phyloP scores from a whole-genome alignment of 1,140 invertebrate genomes.

The Homalodisca vitripennis region DNA sequence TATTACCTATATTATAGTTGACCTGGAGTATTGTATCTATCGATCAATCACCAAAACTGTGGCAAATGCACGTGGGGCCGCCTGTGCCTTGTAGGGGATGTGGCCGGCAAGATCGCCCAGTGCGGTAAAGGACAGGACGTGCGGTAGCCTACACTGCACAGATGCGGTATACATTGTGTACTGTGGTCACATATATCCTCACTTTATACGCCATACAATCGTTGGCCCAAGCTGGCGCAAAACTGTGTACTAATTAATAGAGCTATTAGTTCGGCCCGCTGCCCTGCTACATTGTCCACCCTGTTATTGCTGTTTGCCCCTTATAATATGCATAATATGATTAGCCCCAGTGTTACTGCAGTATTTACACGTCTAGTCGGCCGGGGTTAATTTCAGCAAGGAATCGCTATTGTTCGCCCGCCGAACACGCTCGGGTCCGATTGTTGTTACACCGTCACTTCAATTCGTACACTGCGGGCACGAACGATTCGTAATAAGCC shows the following conservation, averaged over 20 bases:
- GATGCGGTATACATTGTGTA: not conserved
- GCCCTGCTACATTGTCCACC: not conserved
- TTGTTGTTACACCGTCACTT: too few species aligned
- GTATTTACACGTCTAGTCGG: slow-evolving; percentile 14
- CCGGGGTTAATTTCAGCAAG: slow-evolving; percentile 8
- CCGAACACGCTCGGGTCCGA: too few species aligned
- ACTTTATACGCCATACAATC: slow-evolving; percentile 19
- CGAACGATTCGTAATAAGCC: too few species aligned
- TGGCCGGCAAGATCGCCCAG: too few species aligned
- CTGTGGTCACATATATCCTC: slow-evolving; percentile 18
- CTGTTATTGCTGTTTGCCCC: slow-evolving; percentile 16
- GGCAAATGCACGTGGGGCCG: too few species aligned
- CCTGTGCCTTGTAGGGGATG: too few species aligned
- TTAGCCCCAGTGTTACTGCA: not conserved
- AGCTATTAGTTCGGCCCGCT: slow-evolving; percentile 8
- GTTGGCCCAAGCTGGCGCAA: slow-evolving; percentile 8
- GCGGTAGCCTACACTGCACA: not conserved
- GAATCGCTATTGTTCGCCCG: slow-evolving; percentile 11
- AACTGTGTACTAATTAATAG: slow-evolving; percentile 21
- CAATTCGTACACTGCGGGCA: too few species aligned
- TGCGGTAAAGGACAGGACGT: not conserved
- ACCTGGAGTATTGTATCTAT: too few species aligned
- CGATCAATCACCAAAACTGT: too few species aligned
- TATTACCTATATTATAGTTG: too few species aligned
- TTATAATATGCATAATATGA: slow-evolving; percentile 25